A percentile compares a stretch with the other conserved stretches of the same genome.
Evolutionary conservation across 2,797 vertebrate genomes (phyloP).

Genomic region (Cetoscarus ocellatus): DNA sequence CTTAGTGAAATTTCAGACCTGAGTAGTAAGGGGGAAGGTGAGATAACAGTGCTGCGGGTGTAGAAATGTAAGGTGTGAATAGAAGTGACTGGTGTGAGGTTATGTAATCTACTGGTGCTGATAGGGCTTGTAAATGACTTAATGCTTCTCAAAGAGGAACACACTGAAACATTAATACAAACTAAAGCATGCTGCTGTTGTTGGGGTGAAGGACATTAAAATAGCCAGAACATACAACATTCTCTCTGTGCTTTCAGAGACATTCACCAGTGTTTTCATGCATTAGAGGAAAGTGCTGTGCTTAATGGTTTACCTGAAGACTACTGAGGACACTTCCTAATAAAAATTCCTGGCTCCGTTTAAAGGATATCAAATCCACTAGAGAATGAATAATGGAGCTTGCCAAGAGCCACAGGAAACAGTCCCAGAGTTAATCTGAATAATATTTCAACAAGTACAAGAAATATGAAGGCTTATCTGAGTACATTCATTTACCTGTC

Average conservation of each 20-base stretch:
- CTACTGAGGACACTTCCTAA: background rate
- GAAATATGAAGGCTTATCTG: conserved; percentile 18
- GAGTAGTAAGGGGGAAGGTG: conserved; percentile 7
- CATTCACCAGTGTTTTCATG: background rate
- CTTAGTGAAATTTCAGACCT: conserved; percentile 1
- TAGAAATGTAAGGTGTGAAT: conserved; percentile 30
- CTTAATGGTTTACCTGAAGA: background rate
- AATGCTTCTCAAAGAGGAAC: background rate
- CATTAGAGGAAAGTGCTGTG: conserved; percentile 1
- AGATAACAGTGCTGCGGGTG: background rate
- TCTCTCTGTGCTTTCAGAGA: background rate
- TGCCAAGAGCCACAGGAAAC: conserved; percentile 13
- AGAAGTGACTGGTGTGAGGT: conserved; percentile 8
- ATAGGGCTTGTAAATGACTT: conserved; percentile 24
- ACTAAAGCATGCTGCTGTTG: background rate
- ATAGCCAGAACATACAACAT: conserved; percentile 15
- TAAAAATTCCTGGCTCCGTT: conserved; percentile 21
- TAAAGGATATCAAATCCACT: conserved; percentile 25
- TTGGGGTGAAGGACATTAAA: conserved; percentile 1
- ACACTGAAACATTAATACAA: conserved; percentile 1
- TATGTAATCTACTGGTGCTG: conserved; percentile 9
- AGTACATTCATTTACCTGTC: conserved; percentile 15
- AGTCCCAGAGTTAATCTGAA: conserved; percentile 8
- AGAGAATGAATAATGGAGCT: conserved; percentile 7
- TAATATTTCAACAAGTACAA: conserved; percentile 15